These are phyloP conservation scores for Arctopsyche grandis DNA, from an alignment of 1,140 invertebrate genomes.

Conservation along the genomic window DNA sequence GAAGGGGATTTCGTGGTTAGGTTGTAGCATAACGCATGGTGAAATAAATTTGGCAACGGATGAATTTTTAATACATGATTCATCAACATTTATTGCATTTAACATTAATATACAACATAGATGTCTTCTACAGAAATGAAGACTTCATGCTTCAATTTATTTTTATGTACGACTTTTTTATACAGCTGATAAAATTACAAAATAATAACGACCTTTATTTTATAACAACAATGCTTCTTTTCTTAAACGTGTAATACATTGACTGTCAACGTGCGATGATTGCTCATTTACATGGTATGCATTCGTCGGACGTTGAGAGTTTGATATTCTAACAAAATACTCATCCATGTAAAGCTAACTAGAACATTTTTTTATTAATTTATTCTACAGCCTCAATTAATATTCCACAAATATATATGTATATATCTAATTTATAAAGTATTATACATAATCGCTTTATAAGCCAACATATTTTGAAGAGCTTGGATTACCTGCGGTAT, in stretches of 20 bases:
- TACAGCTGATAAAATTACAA: conserved; percentile 44
- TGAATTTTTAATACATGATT: conserved; percentile 9
- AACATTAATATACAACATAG: conserved; percentile 52
- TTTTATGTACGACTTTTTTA: background rate
- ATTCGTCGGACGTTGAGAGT: background rate
- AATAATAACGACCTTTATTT: conserved; percentile 31
- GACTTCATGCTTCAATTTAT: conserved; percentile 39
- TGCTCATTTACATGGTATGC: too few relatives aligned
- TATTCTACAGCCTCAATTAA: conserved; percentile 7
- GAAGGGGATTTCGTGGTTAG: too few relatives aligned
- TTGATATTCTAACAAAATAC: conserved; percentile 12
- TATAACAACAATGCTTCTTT: conserved; percentile 3
- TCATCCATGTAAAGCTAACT: conserved; percentile 22
- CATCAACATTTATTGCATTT: conserved; percentile 55
- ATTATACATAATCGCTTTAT: background rate
- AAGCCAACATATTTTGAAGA: background rate
- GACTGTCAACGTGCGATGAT: too few relatives aligned
- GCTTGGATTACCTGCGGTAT: too few relatives aligned
- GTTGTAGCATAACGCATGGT: too few relatives aligned
- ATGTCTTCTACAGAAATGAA: conserved; percentile 55
- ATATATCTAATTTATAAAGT: background rate
- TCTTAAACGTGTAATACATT: background rate
- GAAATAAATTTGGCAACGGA: too few relatives aligned
- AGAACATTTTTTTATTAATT: background rate
- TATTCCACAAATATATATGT: too few relatives aligned